These are phyloP conservation scores for Pangasius macronema DNA, from an alignment of 2,797 vertebrate genomes.

Conservation along the genomic window DNA sequence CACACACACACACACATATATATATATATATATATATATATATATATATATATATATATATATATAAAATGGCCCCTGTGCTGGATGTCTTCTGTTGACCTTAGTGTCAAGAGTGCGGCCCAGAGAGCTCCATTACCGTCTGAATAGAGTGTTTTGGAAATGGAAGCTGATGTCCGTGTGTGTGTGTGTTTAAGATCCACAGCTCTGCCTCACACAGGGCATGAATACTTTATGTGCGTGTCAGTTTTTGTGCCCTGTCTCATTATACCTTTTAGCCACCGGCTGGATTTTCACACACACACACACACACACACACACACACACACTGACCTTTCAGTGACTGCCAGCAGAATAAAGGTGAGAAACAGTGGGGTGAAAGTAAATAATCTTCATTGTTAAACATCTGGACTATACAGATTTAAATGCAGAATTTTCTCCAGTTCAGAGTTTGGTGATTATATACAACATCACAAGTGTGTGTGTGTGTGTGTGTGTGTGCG, in stretches of 20 bases:
- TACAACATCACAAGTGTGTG: not conserved
- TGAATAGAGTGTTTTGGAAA: not conserved
- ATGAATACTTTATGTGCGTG: slow-evolving; percentile 54
- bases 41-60: too few relatives aligned
- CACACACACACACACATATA: not conserved
- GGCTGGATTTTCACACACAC: slow-evolving; percentile 5
- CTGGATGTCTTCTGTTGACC: not conserved
- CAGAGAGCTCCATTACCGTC: not conserved
- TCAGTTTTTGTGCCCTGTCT: slow-evolving; percentile 37
- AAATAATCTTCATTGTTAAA: not conserved
- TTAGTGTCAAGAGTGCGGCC: not conserved
- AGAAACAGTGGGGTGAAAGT: not conserved
- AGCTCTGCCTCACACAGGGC: slow-evolving; percentile 27
- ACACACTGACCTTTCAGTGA: slow-evolving; percentile 19
- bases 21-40: too few relatives aligned
- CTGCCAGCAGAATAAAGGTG: slow-evolving; percentile 5
- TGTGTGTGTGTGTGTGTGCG: not conserved
- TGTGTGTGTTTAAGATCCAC: slow-evolving; percentile 36
- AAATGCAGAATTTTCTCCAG: not conserved
- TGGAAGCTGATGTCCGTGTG: not conserved
- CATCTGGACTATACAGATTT: not conserved
- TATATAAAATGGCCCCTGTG: not conserved
- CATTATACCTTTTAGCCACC: slow-evolving; percentile 2
- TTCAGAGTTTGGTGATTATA: not conserved
- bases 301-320: slow-evolving; percentile 14